A percentile compares a stretch with the other conserved stretches of the same genome.
These are phyloP conservation scores for Pelobates fuscus DNA, from an alignment of 2,113 vertebrate species.

Conservation along the genomic window DNA sequence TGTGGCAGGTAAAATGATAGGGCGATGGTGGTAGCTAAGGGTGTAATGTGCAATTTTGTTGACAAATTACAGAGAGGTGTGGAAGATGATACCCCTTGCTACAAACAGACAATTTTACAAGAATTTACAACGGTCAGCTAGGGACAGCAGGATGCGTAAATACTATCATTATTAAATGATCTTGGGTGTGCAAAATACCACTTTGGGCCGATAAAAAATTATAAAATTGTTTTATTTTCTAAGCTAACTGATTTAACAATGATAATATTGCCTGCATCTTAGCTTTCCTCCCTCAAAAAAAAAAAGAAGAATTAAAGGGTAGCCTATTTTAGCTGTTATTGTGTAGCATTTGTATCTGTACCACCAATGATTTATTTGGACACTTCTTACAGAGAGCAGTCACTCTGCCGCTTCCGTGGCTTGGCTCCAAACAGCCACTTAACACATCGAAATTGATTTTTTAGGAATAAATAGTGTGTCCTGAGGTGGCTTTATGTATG, in stretches of 20 bases:
- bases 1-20: conserved; percentile 41
- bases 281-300: too few species aligned
- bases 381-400: conserved; percentile 24
- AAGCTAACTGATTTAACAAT: too few species aligned
- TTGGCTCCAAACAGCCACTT: conserved; percentile 49
- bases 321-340: too few species aligned
- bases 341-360: neutral
- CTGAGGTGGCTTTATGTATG: conserved; percentile 36
- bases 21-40: neutral
- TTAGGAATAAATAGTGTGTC: conserved; percentile 38
- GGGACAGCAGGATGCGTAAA: conserved; percentile 18
- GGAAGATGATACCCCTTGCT: conserved; percentile 44
- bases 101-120: conserved; percentile 15
- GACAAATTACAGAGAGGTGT: conserved; percentile 42
- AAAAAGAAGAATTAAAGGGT: too few species aligned
- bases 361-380: conserved; percentile 32
- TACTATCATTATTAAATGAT: conserved; percentile 39
- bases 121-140: conserved; percentile 3
- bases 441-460: conserved; percentile 48
- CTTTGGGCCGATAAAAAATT: conserved; percentile 9
- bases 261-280: too few species aligned
- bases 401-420: conserved; percentile 32
- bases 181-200: conserved; percentile 16
- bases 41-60: conserved; percentile 10
- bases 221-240: conserved; percentile 11